Evolutionary conservation across 2,888 invertebrate species (phyloP).

Genomic region (Synergus itoensis): DNA sequence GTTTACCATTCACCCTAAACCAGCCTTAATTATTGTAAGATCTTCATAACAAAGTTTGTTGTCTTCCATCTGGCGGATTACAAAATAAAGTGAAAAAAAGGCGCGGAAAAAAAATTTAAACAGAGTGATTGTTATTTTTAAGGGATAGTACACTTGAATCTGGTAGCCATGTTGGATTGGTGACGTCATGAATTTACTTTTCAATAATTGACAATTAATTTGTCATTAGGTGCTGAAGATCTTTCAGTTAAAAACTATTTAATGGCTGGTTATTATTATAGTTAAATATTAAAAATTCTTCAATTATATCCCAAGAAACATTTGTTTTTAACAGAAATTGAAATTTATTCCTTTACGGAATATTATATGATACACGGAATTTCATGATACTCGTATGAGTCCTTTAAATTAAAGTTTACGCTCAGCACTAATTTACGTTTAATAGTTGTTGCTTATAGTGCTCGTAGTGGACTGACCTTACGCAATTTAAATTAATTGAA

Average conservation of each 20-base stretch:
- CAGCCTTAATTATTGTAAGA: not conserved
- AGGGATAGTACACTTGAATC: not conserved
- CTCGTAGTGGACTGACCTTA: conserved; percentile 17
- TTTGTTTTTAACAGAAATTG: no score
- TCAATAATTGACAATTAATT: not conserved
- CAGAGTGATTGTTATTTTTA: not conserved
- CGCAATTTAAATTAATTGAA: not conserved
- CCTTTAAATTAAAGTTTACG: not conserved
- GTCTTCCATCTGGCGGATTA: not conserved
- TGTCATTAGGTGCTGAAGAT: not conserved
- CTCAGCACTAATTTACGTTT: not conserved
- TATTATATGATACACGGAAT: not conserved
- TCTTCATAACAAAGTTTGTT: not conserved
- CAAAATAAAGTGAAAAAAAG: not conserved
- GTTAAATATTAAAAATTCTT: no score
- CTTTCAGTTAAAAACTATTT: not conserved
- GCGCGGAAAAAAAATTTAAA: not conserved
- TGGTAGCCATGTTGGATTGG: not conserved
- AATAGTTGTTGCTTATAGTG: not conserved
- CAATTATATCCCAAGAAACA: no score
- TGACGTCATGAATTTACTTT: not conserved
- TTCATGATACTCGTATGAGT: not conserved
- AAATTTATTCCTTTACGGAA: not conserved
- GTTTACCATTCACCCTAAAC: no score
- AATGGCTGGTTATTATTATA: no score